Evolutionary conservation across 2,888 invertebrate genomes (phyloP).

Genomic region (Trachelus stipa): DNA sequence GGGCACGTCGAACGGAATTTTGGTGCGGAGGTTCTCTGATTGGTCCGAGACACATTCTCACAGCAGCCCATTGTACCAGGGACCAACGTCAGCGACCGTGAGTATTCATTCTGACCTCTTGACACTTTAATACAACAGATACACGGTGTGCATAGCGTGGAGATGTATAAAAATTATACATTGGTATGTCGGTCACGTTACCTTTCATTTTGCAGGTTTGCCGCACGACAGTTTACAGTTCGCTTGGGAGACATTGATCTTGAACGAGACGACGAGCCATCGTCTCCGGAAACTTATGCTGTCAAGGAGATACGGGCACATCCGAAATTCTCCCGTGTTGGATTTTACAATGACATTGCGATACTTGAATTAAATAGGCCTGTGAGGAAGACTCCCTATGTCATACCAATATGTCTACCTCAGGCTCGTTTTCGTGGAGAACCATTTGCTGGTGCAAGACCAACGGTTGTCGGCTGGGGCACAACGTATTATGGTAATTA

Average conservation of each 20-base stretch:
- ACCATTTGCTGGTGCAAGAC: slow-evolving; percentile 79
- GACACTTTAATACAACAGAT: slow-evolving; percentile 5
- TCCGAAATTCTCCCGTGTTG: slow-evolving; percentile 86
- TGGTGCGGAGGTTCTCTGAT: slow-evolving; percentile 95
- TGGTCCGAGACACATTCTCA: slow-evolving; percentile 82
- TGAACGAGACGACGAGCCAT: slow-evolving; percentile 85
- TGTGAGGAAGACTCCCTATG: slow-evolving; percentile 84
- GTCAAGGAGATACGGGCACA: slow-evolving; percentile 86
- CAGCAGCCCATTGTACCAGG: slow-evolving; percentile 94
- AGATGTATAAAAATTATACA: too few relatives aligned
- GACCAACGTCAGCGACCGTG: slow-evolving; percentile 91
- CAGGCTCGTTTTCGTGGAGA: slow-evolving; percentile 71
- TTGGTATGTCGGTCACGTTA: neutral
- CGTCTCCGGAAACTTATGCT: slow-evolving; percentile 82
- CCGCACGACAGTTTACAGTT: slow-evolving; percentile 89
- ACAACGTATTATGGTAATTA: slow-evolving; percentile 82
- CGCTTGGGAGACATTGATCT: slow-evolving; percentile 90
- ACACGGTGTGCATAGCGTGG: too few relatives aligned
- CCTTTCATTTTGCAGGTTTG: slow-evolving; percentile 74
- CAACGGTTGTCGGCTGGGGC: slow-evolving; percentile 94
- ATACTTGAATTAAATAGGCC: slow-evolving; percentile 79
- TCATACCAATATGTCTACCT: slow-evolving; percentile 89
- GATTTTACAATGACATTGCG: slow-evolving; percentile 96
- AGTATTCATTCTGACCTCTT: slow-evolving; percentile 57
- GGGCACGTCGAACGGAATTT: slow-evolving; percentile 85